Evolutionary conservation across 2,888 invertebrate species (phyloP).

Genomic region (Drosophila birchii): DNA sequence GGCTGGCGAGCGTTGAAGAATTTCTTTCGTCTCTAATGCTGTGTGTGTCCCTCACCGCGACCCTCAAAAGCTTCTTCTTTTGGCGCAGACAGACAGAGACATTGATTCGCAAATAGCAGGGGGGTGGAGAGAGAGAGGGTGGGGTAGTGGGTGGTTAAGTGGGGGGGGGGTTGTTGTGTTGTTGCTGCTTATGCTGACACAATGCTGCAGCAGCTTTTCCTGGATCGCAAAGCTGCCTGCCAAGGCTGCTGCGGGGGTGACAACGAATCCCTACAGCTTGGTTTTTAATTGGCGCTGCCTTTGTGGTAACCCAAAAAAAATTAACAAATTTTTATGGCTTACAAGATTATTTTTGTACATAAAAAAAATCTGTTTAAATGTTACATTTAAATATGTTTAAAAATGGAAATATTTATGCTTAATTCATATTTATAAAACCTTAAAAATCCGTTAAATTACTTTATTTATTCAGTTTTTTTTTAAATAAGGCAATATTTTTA

Average conservation of each 20-base stretch:
- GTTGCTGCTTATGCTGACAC: background rate
- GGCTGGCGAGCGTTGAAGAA: slow-evolving; percentile 6
- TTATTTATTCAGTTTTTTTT: background rate
- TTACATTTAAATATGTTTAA: background rate
- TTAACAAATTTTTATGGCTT: background rate
- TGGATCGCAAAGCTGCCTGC: slow-evolving; percentile 28
- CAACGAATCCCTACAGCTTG: slow-evolving; percentile 9
- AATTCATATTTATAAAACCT: no score
- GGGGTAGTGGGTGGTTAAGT: no score
- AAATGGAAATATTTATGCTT: background rate
- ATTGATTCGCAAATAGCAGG: slow-evolving; percentile 57
- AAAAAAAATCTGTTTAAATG: background rate
- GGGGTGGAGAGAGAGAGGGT: no score
- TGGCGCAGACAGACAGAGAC: slow-evolving; percentile 66
- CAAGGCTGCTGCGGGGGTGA: slow-evolving; percentile 14
- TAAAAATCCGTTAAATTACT: no score
- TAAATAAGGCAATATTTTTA: background rate
- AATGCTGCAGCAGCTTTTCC: slow-evolving; percentile 16
- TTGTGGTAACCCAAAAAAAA: no score
- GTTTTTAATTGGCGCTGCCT: background rate
- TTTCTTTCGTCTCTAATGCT: slow-evolving; percentile 17
- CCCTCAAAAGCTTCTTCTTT: slow-evolving; percentile 71
- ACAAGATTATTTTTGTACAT: background rate
- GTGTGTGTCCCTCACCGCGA: slow-evolving; percentile 73
- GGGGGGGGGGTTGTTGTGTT: no score